A percentile compares a stretch with the other conserved stretches of the same genome.
Evolutionary conservation across 2,113 vertebrate species (phyloP).

Genomic region (Colistium nudipinnis): DNA sequence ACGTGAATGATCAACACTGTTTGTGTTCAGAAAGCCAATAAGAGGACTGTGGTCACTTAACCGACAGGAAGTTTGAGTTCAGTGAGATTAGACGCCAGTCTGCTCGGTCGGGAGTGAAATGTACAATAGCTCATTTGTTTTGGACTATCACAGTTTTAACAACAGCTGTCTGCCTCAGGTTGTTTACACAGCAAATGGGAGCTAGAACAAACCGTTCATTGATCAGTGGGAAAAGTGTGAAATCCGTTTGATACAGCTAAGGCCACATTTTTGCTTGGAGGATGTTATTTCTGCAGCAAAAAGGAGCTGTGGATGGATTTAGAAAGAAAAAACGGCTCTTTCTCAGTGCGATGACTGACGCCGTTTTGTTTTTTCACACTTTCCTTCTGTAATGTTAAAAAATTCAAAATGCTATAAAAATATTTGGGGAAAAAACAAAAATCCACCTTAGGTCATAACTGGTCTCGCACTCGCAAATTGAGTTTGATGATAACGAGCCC

Average conservation of each 20-base stretch:
- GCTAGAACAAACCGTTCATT: constrained; percentile 40
- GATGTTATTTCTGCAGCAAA: constrained; percentile 28
- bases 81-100: neutral
- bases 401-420: constrained; percentile 13
- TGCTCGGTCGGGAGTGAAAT: constrained; percentile 10
- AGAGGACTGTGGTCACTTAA: too few relatives aligned
- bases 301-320: constrained; percentile 15
- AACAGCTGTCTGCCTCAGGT: constrained; percentile 38
- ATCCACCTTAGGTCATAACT: constrained; percentile 14
- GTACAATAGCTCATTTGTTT: constrained; percentile 63
- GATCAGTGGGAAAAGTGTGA: constrained; percentile 52
- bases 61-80: too few relatives aligned
- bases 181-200: constrained; percentile 40
- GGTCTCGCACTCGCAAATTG: neutral
- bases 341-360: constrained; percentile 6
- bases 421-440: neutral
- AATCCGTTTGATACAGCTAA: constrained; percentile 14
- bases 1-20: too few relatives aligned
- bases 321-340: constrained; percentile 1
- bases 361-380: neutral
- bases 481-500: neutral
- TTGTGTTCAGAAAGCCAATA: too few relatives aligned
- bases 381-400: neutral
- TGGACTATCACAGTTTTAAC: constrained; percentile 1
- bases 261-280: constrained; percentile 43